These are phyloP conservation scores for Oncorhynchus kisutch DNA, from an alignment of 2,113 vertebrate species.

Conservation along the genomic window DNA sequence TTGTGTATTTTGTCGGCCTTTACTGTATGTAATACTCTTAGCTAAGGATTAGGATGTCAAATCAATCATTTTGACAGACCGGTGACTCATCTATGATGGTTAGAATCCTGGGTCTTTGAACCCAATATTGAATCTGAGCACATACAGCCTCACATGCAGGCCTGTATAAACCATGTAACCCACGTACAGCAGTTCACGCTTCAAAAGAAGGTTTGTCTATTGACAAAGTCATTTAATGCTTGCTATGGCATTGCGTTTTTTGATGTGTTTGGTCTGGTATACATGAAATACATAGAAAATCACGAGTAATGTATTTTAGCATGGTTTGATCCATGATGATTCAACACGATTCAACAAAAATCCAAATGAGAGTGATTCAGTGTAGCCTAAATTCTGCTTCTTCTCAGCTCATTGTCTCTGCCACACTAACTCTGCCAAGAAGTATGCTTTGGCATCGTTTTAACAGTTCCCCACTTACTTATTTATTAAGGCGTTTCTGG, in stretches of 20 bases:
- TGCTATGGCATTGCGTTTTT: background rate
- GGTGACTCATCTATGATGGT: background rate
- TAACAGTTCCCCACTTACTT: conserved; percentile 64
- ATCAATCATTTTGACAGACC: background rate
- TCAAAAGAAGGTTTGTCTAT: no score
- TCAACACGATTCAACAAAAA: background rate
- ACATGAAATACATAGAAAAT: no score
- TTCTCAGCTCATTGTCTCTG: conserved; percentile 46
- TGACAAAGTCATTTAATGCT: background rate
- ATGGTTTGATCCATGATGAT: background rate
- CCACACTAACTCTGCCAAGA: conserved; percentile 50
- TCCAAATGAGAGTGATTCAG: conserved; percentile 13
- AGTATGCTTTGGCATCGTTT: conserved; percentile 62
- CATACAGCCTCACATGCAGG: background rate
- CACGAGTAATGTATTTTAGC: background rate
- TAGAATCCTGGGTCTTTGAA: background rate
- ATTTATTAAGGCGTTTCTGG: conserved; percentile 71
- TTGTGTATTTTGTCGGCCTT: conserved; percentile 12
- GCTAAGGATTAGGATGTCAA: background rate
- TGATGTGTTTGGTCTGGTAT: background rate
- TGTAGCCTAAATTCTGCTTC: conserved; percentile 15
- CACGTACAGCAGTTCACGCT: background rate
- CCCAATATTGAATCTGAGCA: background rate
- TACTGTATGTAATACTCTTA: background rate
- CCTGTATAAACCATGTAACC: background rate